phyloP scores from a whole-genome alignment of 2,113 vertebrate genomes.

The Acanthochromis polyacanthus region DNA sequence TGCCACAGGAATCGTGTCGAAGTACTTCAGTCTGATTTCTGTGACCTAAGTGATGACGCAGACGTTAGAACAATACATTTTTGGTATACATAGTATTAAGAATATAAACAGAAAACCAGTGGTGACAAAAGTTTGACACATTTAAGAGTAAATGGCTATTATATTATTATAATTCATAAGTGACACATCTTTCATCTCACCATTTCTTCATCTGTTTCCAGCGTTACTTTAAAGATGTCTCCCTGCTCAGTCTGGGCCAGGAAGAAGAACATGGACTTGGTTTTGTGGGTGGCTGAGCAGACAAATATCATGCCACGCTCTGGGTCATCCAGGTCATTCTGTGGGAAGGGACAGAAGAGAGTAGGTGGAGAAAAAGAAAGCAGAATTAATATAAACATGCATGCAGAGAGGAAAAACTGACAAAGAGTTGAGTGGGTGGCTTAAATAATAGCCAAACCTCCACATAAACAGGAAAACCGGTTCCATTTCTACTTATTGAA shows the following conservation, averaged over 20 bases:
- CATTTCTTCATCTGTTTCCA: constrained; percentile 99
- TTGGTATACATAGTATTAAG: neutral
- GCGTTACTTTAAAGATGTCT: constrained; percentile 98
- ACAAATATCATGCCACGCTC: constrained; percentile 99
- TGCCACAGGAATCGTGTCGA: constrained; percentile 97
- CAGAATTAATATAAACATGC: neutral
- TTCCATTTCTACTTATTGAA: neutral
- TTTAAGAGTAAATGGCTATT: neutral
- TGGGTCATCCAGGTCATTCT: constrained; percentile 98
- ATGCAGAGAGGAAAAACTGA: neutral
- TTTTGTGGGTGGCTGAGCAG: constrained; percentile 99
- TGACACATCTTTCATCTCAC: constrained; percentile 74
- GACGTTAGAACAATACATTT: neutral
- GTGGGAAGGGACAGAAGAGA: neutral
- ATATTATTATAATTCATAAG: no score
- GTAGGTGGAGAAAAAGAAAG: neutral
- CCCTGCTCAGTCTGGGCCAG: constrained; percentile 98
- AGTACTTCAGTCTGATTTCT: constrained; percentile 98
- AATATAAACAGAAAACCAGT: neutral
- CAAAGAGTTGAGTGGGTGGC: neutral
- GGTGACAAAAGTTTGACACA: neutral
- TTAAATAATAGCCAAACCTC: constrained; percentile 8
- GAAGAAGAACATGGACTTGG: constrained; percentile 99
- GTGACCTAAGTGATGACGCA: constrained; percentile 88
- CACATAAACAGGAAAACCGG: neutral